These are phyloP conservation scores for Illadopsis cleaveri DNA, from an alignment of 2,113 vertebrate genomes.

Conservation along the genomic window DNA sequence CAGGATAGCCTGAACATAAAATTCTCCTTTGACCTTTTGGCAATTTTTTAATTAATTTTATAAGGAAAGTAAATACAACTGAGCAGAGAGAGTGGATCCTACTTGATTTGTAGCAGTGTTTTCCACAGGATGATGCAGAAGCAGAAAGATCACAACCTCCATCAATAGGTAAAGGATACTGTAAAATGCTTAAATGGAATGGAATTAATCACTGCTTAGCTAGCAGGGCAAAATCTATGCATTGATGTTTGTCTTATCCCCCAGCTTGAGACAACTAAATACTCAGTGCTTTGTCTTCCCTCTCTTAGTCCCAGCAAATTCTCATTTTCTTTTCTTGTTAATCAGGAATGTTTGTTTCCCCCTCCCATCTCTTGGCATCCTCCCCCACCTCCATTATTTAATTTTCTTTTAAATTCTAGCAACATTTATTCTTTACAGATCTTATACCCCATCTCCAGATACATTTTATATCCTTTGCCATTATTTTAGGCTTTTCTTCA, in stretches of 20 bases:
- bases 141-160: background rate
- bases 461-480: background rate
- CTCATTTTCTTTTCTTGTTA: background rate
- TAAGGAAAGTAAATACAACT: background rate
- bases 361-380: background rate
- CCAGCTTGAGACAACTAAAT: background rate
- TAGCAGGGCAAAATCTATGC: background rate
- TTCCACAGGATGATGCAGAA: background rate
- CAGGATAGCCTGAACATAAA: background rate
- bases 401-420: background rate
- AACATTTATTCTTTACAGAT: background rate
- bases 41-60: background rate
- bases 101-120: background rate
- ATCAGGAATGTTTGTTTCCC: background rate
- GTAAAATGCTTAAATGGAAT: background rate
- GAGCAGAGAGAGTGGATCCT: background rate
- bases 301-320: background rate
- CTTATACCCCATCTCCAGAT: background rate
- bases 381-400: no score
- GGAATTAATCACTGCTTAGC: background rate
- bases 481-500: background rate
- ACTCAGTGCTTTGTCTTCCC: background rate
- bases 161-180: background rate
- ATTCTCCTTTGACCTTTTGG: background rate
- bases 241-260: background rate